Evolutionary conservation across 2,797 vertebrate species (phyloP).

Genomic region (Bovichtus variegatus): DNA sequence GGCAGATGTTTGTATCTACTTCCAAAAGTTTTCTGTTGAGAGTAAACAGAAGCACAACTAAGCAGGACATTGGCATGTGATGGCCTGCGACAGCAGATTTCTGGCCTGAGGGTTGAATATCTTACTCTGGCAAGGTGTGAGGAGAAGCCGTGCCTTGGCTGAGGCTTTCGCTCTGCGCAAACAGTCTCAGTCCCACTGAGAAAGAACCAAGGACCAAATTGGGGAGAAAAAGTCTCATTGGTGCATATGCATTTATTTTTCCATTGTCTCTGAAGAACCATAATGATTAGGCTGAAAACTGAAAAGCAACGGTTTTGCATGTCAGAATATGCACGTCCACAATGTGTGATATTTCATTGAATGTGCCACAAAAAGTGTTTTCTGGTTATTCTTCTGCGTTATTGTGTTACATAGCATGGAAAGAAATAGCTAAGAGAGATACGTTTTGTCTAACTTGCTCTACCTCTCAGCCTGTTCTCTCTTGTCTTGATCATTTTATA

Average conservation of each 20-base stretch:
- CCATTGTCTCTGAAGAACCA: background rate
- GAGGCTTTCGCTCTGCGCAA: slow-evolving; percentile 38
- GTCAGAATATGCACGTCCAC: background rate
- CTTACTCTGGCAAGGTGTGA: slow-evolving; percentile 40
- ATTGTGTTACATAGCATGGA: background rate
- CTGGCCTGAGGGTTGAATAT: slow-evolving; percentile 15
- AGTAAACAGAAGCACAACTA: slow-evolving; percentile 19
- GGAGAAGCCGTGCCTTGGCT: slow-evolving; percentile 43
- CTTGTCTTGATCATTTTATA: background rate
- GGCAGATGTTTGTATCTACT: slow-evolving; percentile 53
- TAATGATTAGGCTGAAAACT: background rate
- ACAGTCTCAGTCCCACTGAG: too few species aligned
- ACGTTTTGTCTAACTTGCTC: background rate
- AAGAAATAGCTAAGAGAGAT: background rate
- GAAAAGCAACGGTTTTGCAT: background rate
- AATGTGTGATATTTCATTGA: background rate
- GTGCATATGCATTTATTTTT: background rate
- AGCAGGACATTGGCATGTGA: slow-evolving; percentile 28
- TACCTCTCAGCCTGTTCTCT: background rate
- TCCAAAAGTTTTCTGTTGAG: slow-evolving; percentile 52
- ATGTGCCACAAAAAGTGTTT: background rate
- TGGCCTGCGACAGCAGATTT: background rate
- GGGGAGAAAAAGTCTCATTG: background rate
- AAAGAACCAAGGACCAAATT: background rate
- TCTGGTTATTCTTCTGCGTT: background rate